These are phyloP conservation scores for Drosophila aldrichi DNA, from an alignment of 2,888 invertebrate genomes.

Conservation along the genomic window DNA sequence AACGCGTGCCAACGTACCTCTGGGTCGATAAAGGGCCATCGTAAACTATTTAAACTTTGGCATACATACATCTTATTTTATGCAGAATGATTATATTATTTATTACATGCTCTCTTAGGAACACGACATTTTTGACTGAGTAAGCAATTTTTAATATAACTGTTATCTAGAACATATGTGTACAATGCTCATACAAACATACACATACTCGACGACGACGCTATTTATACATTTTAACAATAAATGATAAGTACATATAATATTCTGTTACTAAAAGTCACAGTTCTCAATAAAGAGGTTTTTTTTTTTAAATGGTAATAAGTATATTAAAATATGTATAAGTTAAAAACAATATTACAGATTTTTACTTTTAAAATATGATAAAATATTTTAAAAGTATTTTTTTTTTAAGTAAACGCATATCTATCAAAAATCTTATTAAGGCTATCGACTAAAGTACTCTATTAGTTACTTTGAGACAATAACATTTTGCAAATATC, in stretches of 20 bases:
- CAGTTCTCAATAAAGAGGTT: background rate
- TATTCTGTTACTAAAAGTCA: background rate
- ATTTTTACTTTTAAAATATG: background rate
- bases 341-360: background rate
- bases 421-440: background rate
- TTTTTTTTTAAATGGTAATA: background rate
- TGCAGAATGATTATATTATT: background rate
- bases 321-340: background rate
- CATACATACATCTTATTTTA: constrained; percentile 15
- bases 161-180: constrained; percentile 4
- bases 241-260: background rate
- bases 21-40: constrained; percentile 83
- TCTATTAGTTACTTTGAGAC: background rate
- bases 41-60: constrained; percentile 15
- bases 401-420: background rate
- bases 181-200: background rate
- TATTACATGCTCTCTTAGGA: background rate
- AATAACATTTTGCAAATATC: constrained; percentile 2
- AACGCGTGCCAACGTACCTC: constrained; percentile 84
- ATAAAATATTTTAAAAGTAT: background rate
- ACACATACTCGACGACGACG: background rate
- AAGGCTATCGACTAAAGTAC: background rate
- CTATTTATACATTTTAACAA: background rate
- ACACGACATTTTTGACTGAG: background rate
- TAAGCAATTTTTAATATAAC: background rate